Evolutionary conservation across 2,797 vertebrate genomes (phyloP), one percentile per base, ranked within the genome.

Genomic region (Myotis findleyi): DNA sequence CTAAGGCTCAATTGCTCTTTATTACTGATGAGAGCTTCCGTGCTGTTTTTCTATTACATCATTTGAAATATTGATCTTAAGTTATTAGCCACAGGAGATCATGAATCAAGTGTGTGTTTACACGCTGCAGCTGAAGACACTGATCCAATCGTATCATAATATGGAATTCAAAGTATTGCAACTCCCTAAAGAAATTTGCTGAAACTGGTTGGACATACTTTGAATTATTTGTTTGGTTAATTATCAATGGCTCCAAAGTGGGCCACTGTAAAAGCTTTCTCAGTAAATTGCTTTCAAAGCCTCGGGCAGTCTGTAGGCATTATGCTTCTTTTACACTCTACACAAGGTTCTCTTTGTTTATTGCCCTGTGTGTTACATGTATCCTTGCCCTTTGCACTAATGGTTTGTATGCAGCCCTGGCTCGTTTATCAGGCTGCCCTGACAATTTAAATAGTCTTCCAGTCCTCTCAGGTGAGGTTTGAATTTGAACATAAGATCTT

Each of bases 311-410:
- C 96, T 96, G 95, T 94, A 98, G 94, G 96, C 96, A 94, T 97
- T 98, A 93, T 64, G 66, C 93, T 96, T 98, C 96, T 92, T 96
- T 96, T 95, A 95, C 94, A 89, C 38, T 51, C 62, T 27, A 76
- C 44, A 98, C 97, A 98, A 98, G 57, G 93, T 95, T 92, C 57
- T 96, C 97, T 98, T 98, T 98, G 97, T 98, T 98, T 87, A 87
- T 84, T 27, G 89, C 92, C 9, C 88, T 97, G 53, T 88, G 44
- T 72, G 81, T 91, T 97, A 86, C 91, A 77, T 38, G 41, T 44
- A 94, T 95, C 76, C 71, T 92, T 97, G 95, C 91, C 96, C 85
- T 0, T 97, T 98, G 93, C 93, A 91, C 84, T 95, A 87, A 94
- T 90, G 53, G 69, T 71, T 93, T 97, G 83, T 72, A 82, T 73